Conservation (phyloP, 2,888 invertebrate genomes). For the Drosophila fungiperda region DNA sequence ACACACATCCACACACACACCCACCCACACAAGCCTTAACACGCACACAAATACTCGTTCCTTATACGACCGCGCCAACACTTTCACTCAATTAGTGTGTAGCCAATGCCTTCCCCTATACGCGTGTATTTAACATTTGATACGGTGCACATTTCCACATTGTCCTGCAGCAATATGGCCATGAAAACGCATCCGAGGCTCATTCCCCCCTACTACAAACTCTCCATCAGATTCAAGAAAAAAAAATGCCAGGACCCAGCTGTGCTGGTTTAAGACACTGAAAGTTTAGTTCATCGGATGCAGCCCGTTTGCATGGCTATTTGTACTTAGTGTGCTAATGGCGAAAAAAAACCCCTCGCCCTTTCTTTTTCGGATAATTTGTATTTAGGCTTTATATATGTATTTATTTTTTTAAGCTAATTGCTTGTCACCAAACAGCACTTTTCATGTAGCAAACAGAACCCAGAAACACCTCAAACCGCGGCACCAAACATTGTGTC, state of each 20-base stretch:
- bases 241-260: constrained; percentile 15
- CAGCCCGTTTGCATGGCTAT: constrained; percentile 50
- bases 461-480: constrained; percentile 17
- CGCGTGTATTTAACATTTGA: neutral
- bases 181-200: constrained; percentile 56
- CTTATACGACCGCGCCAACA: constrained; percentile 64
- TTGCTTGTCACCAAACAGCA: neutral
- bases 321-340: constrained; percentile 41
- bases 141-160: constrained; percentile 24
- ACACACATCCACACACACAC: constrained; percentile 6
- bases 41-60: neutral
- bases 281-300: constrained; percentile 5
- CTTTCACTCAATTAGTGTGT: neutral
- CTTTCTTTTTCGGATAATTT: constrained; percentile 23
- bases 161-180: constrained; percentile 35
- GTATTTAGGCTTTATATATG: constrained; percentile 56
- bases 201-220: constrained; percentile 6
- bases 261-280: constrained; percentile 32
- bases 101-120: constrained; percentile 1
- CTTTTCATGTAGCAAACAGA: neutral
- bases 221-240: neutral
- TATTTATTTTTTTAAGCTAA: constrained; percentile 27
- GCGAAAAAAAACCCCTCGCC: neutral
- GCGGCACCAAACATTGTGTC: constrained; percentile 19
- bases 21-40: neutral